Evolutionary conservation across 2,113 vertebrate genomes (phyloP), one percentile per base, ranked within the genome.

Genomic region (Cavia aperea): DNA sequence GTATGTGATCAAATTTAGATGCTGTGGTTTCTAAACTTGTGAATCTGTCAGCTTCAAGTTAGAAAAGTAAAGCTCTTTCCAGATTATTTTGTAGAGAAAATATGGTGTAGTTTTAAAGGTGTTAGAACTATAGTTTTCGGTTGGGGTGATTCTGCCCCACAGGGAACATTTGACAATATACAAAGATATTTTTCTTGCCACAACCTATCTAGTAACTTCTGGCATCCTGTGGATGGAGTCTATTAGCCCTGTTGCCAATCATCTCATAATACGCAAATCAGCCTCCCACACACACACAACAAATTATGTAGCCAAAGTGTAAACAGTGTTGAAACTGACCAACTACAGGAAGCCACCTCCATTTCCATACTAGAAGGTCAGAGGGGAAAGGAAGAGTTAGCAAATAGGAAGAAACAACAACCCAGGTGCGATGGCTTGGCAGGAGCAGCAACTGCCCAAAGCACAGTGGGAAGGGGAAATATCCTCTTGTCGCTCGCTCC

Each of bases 1-100:
- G 58, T 60, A 1, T 60, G 58, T 23, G 58, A 31, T 65, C 65
- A 63, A 73, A 81, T 58, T 70, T 93, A 81, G 63, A 95, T 21
- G 60, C 65, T 73, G 43, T 86, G n/a, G 33, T 70, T 70, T 66
- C 91, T 75, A 36, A 16, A 33, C 68, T 94, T 89, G 60, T 89
- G 66, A 91, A 85, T 89, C 72, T 54, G 14, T 65, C 29, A 24
- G 29, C 81, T 63, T 92, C 51, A 68, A 89, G 51, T 86, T n/a
- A 89, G 39, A 89, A 65, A 82, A 89, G 81, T 77, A 77, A 86
- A 89, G n/a, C 60, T 13, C 33, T 86, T 43, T 56, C 33, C 51
- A 86, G 33, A 86, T 54, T 81, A 82, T n/a, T 93, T 79, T 92
- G 39, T 58, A 85, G 29, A 56, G 36, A 86, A 70, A 68, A 89